Evolutionary conservation across 2,113 vertebrate genomes (phyloP).

Genomic region (Cebidichthys violaceus): DNA sequence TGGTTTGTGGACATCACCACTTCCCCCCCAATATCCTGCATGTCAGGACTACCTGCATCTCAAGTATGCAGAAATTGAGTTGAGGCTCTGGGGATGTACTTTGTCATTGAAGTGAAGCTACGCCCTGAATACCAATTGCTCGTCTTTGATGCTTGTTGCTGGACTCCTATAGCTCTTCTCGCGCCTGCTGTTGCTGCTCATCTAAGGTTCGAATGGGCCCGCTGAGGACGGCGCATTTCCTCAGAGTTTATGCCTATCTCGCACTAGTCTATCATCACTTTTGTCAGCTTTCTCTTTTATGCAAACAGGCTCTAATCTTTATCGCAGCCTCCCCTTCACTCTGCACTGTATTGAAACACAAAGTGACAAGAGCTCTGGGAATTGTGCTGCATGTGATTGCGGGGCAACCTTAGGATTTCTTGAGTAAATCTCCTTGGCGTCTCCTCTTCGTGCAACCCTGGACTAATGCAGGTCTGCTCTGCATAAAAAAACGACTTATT

Average conservation of each 20-base stretch:
- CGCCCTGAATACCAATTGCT: slow-evolving; percentile 73
- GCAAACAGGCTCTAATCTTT: slow-evolving; percentile 79
- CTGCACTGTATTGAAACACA: slow-evolving; percentile 57
- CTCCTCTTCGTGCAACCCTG: slow-evolving; percentile 45
- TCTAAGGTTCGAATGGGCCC: slow-evolving; percentile 62
- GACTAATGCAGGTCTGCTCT: slow-evolving; percentile 56
- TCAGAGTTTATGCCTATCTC: slow-evolving; percentile 71
- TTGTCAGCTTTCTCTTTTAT: slow-evolving; percentile 76
- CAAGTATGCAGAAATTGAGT: slow-evolving; percentile 71
- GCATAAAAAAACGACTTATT: slow-evolving; percentile 66
- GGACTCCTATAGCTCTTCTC: slow-evolving; percentile 57
- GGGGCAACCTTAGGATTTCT: slow-evolving; percentile 48
- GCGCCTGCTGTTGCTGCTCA: slow-evolving; percentile 61
- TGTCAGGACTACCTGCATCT: slow-evolving; percentile 71
- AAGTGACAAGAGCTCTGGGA: slow-evolving; percentile 72
- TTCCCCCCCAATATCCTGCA: slow-evolving; percentile 55
- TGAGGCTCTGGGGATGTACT: slow-evolving; percentile 65
- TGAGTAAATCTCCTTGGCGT: slow-evolving; percentile 43
- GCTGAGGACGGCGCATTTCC: slow-evolving; percentile 57
- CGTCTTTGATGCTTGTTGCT: slow-evolving; percentile 70
- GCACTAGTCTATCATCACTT: slow-evolving; percentile 67
- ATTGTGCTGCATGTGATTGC: slow-evolving; percentile 54
- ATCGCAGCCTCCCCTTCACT: slow-evolving; percentile 63
- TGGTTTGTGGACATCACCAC: slow-evolving; percentile 61
- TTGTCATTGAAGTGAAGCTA: slow-evolving; percentile 73